Evolutionary conservation across 2,797 vertebrate genomes (phyloP).

Genomic region (Enoplosus armatus): DNA sequence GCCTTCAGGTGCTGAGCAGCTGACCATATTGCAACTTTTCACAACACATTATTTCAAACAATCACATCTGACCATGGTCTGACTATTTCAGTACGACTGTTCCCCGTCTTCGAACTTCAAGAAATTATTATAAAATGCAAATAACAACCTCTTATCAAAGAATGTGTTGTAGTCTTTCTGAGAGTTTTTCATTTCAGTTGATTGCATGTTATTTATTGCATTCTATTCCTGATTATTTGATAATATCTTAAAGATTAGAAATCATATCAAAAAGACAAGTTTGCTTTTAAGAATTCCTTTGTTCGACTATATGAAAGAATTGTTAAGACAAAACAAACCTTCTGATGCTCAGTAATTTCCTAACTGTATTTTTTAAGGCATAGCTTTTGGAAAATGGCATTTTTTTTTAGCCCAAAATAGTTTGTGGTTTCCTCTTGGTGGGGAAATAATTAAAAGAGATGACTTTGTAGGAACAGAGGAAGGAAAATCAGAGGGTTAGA

Average conservation of each 20-base stretch:
- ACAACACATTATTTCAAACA: constrained; percentile 4
- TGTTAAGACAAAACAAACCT: neutral
- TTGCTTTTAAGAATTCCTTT: constrained; percentile 3
- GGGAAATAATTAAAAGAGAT: constrained; percentile 22
- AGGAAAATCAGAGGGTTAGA: constrained; percentile 10
- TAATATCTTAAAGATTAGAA: constrained; percentile 12
- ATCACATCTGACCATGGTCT: constrained; percentile 17
- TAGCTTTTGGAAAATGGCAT: constrained; percentile 11
- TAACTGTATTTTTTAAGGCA: constrained; percentile 6
- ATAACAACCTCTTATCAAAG: constrained; percentile 11
- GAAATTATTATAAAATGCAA: constrained; percentile 11
- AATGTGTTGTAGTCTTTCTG: constrained; percentile 13
- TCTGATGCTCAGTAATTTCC: constrained; percentile 13
- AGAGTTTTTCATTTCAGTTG: constrained; percentile 2
- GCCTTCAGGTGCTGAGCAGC: neutral
- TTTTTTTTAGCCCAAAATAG: neutral
- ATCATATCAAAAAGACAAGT: neutral
- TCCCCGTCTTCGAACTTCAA: constrained; percentile 5
- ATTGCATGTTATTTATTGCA: constrained; percentile 48
- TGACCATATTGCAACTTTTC: neutral
- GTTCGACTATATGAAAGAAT: constrained; percentile 1
- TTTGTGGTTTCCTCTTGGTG: constrained; percentile 7
- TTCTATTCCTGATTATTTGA: constrained; percentile 25
- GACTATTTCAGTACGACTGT: constrained; percentile 33
- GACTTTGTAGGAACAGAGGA: constrained; percentile 7